These are phyloP conservation scores for Caretta caretta DNA, from an alignment of 2,113 vertebrate species.

Conservation along the genomic window DNA sequence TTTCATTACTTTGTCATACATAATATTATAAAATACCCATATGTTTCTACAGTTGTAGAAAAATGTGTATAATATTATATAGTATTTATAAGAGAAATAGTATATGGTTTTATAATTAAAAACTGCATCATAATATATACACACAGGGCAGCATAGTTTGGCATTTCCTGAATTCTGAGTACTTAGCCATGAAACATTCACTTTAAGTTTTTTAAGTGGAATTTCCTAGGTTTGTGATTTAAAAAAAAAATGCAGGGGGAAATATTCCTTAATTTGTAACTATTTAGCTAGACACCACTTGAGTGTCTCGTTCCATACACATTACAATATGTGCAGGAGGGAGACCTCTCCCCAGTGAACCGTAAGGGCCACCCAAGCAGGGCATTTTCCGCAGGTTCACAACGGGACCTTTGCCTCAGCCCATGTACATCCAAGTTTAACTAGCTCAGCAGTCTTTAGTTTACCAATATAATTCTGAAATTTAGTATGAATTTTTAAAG, in stretches of 20 bases:
- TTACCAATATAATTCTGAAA: neutral
- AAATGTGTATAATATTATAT: neutral
- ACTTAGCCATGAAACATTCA: fast-evolving
- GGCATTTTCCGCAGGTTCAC: fast-evolving
- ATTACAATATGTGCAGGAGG: fast-evolving
- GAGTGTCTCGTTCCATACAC: fast-evolving
- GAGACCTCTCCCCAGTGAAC: fast-evolving
- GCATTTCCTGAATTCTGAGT: neutral
- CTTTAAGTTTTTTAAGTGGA: fast-evolving
- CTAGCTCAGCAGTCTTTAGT: neutral
- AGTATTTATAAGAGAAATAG: neutral
- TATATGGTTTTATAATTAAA: fast-evolving
- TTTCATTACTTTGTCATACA: neutral
- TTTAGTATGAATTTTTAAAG: neutral
- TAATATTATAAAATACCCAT: neutral
- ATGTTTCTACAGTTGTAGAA: neutral
- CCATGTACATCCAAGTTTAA: neutral
- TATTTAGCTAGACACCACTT: fast-evolving
- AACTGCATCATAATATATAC: fast-evolving
- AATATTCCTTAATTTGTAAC: neutral
- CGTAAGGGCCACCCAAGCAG: fast-evolving
- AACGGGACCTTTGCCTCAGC: neutral
- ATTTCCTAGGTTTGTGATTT: neutral
- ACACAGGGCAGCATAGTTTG: neutral
- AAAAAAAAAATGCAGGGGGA: neutral